Conservation (phyloP, 2,797 vertebrate species). For the Xiphophorus birchmanni region DNA sequence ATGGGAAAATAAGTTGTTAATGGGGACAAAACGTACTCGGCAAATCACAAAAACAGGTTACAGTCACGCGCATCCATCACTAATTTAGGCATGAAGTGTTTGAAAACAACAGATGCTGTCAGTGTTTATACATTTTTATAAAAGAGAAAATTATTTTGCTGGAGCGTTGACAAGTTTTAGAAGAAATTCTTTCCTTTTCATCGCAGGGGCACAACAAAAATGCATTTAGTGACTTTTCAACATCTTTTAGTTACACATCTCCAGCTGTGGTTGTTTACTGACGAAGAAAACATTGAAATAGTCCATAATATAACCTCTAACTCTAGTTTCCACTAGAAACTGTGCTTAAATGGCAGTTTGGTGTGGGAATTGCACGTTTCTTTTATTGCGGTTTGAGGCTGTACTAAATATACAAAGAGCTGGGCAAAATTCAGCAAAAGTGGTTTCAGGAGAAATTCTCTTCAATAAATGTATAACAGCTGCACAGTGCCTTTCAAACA, state of each 20-base stretch:
- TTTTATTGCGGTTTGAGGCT: background rate
- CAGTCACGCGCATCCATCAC: background rate
- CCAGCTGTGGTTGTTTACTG: background rate
- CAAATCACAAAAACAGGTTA: background rate
- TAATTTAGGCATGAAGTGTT: background rate
- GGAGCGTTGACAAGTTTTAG: background rate
- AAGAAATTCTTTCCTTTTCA: background rate
- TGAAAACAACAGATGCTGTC: background rate
- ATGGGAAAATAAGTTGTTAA: background rate
- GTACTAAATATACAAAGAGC: background rate
- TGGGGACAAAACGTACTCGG: background rate
- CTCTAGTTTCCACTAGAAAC: background rate
- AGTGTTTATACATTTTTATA: background rate
- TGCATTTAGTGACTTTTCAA: background rate
- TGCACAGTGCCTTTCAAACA: background rate
- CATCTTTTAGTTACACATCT: background rate
- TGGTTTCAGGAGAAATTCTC: background rate
- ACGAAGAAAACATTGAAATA: background rate
- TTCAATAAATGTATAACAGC: background rate
- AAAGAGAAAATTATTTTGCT: background rate
- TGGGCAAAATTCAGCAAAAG: background rate
- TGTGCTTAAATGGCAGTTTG: background rate
- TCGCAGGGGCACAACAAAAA: background rate
- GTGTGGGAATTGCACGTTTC: background rate
- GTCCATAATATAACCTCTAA: background rate